phyloP scores from a whole-genome alignment of 1,140 invertebrate species.

The Coenobita brevimanus region DNA sequence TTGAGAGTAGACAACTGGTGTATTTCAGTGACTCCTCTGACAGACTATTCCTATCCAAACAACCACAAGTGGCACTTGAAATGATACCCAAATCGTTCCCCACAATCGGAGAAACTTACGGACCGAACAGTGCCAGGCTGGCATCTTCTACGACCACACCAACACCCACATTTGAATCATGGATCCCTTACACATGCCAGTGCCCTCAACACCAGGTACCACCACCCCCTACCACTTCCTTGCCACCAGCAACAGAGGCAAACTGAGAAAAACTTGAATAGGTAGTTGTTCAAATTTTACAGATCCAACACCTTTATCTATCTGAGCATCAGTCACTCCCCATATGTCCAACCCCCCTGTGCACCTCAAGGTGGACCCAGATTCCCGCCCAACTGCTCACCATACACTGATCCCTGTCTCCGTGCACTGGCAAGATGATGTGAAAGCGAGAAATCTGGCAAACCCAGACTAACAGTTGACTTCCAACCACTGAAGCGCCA shows the following conservation, averaged over 20 bases:
- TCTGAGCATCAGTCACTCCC: not conserved
- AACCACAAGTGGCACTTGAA: not conserved
- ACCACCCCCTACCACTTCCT: not conserved
- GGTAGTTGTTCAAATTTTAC: slow-evolving; percentile 3
- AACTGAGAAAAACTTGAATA: not conserved
- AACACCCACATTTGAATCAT: not conserved
- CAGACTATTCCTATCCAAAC: slow-evolving; percentile 13
- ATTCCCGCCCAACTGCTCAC: too few relatives aligned
- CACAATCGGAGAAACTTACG: slow-evolving; percentile 1
- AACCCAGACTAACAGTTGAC: slow-evolving; percentile 8
- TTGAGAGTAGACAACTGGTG: not conserved
- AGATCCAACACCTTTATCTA: not conserved
- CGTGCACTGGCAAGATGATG: too few relatives aligned
- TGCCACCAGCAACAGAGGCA: not conserved
- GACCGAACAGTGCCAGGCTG: not conserved
- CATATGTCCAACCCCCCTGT: slow-evolving; percentile 1
- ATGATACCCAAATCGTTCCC: not conserved
- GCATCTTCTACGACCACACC: not conserved
- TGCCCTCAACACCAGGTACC: slow-evolving; percentile 3
- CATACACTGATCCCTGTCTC: too few relatives aligned
- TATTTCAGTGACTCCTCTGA: slow-evolving; percentile 1
- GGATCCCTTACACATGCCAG: not conserved
- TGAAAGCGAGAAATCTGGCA: slow-evolving; percentile 11
- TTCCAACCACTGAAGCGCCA: slow-evolving; percentile 23
- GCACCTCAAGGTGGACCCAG: not conserved